Percentiles rank a stretch among this genome's conserved stretches.
These are phyloP conservation scores for Phaonia tiefii DNA, from an alignment of 2,888 invertebrate species.

Conservation along the genomic window DNA sequence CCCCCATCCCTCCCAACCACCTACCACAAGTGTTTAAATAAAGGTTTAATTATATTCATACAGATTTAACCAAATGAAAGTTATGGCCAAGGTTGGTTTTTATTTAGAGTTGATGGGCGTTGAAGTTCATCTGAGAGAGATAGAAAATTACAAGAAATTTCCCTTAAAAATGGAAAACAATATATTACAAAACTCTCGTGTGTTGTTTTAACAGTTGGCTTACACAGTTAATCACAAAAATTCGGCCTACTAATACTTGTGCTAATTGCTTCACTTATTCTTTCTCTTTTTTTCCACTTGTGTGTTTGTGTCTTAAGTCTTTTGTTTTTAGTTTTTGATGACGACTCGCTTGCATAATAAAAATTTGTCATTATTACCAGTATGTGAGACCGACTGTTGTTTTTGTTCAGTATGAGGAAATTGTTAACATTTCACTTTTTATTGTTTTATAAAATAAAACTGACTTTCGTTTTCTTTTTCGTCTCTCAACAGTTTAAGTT, in stretches of 20 bases:
- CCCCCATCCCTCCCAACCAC: no score
- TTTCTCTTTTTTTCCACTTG: neutral
- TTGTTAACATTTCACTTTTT: constrained; percentile 65
- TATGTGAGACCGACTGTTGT: constrained; percentile 30
- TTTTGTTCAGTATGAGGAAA: constrained; percentile 59
- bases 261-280: neutral
- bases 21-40: no score
- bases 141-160: no score
- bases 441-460: constrained; percentile 30
- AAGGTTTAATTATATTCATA: constrained; percentile 19
- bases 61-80: constrained; percentile 50
- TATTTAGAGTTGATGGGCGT: constrained; percentile 6
- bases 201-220: neutral
- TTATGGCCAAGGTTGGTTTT: constrained; percentile 65
- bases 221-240: neutral
- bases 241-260: neutral
- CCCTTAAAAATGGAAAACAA: no score
- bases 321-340: constrained; percentile 39
- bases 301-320: constrained; percentile 61
- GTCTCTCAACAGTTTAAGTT: constrained; percentile 14
- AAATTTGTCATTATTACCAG: constrained; percentile 1
- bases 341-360: constrained; percentile 21
- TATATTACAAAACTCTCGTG: no score
- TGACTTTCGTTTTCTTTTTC: constrained; percentile 61
- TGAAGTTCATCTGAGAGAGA: neutral